Evolutionary conservation across 2,797 vertebrate genomes (phyloP), one percentile per base, ranked within the genome.

Genomic region (Esox lucius): DNA sequence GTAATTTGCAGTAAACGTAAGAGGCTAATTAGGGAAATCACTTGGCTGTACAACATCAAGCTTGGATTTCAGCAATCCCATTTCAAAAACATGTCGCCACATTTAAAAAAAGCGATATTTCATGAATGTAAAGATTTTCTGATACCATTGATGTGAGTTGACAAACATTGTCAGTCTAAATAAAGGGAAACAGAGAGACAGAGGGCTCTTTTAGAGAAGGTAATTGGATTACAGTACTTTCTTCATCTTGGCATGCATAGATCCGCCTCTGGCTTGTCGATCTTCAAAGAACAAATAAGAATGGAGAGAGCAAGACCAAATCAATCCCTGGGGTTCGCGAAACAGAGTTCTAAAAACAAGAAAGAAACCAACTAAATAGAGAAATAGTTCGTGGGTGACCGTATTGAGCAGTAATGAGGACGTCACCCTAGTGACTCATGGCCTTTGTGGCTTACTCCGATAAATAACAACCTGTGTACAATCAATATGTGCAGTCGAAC

Each of bases 211-310:
- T 3, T 51, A 62, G 80, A 33, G 24, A n/a, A 31, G 73, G 74
- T 81, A 72, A 72, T 64, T 78, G 49, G 68, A 78, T 76, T 64
- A 48, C 22, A 61, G 56, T 76, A 59, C 74, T 39, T 78, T 49
- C 26, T 72, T 77, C 33, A 19, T 59, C n/a, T 39, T 13, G 74
- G 22, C 72, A 66, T 65, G 4, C 33, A n/a, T 56, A 7, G 19
- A n/a, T 56, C 22, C 1, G 26, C 26, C 62, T 65, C 62, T 75
- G 22, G 28, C 73, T 28, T 77, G 72, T 84, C 35, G 73, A 48
- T 74, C 56, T 70, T 53, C 46, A 16, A 9, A 17, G 22, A 49
- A 68, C 31, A 75, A 74, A 65, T 11, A 61, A 75, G 70, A 64
- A 74, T 42, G 67, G 76, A 78, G 56, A 79, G 46, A 35, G 67